Evolutionary conservation across 2,888 invertebrate species (phyloP), one percentile per base, ranked within the genome.

Genomic region (Prionchulus punctatus): DNA sequence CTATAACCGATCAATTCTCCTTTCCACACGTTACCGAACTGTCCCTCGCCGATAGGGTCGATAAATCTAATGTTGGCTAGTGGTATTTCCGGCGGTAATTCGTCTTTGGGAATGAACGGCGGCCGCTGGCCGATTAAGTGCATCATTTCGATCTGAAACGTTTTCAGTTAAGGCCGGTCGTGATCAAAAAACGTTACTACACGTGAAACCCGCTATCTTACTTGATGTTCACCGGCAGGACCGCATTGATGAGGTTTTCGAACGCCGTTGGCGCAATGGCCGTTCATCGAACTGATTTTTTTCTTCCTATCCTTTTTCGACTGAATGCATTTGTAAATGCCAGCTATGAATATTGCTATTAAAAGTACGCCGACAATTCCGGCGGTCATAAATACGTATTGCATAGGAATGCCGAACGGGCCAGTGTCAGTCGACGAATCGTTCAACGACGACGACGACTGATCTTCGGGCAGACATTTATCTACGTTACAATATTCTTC

Each of bases 11-110:
- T 75, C 55, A 92, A 76, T 70, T 91, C 88, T 1, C 92, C 94
- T 75, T 90, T 90, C 72, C 89, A 96, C 0, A 94, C 92, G 77
- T 89, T 91, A 73, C 94, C 94, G 72, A 92, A 96, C 30, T 91
- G 90, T 15, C 96, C 92, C 75, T 92, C 91, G 26, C 92, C 92
- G 30, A 94, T 75, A 72, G 91, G 88, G 70, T 90, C 87, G 50
- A 88, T 78, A 70, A 91, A 87, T 45, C 64, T 54, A n/a, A 71
- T 61, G 50, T 60, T 57, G 52, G 52, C 23, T 42, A 47, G 42
- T 36, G 57, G 36, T 21, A 52, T 52, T 25, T 54, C 43, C n/a
- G 27, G 30, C 26, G 21, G 31, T 70, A 15, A 72, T 71, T 18
- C 72, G 61, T 57, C 71, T 69, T 59, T 70, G 66, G 57, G 66